A percentile compares a stretch with the other conserved stretches of the same genome.
phyloP scores from a whole-genome alignment of 2,113 vertebrate species.

The Globicephala melas region DNA sequence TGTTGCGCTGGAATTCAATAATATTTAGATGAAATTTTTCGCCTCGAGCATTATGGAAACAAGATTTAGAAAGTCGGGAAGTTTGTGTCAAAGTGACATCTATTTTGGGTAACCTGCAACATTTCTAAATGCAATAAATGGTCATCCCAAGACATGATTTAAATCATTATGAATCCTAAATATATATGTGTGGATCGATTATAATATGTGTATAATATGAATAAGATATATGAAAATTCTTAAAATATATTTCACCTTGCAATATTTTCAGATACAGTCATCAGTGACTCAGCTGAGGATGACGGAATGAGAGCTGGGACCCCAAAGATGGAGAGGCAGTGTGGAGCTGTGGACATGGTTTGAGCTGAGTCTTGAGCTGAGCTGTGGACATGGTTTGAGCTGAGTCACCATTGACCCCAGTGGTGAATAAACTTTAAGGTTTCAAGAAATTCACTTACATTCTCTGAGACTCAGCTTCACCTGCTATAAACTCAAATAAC shows the following conservation, averaged over 20 bases:
- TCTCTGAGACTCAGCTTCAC: neutral
- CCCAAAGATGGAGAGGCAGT: neutral
- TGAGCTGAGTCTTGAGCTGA: neutral
- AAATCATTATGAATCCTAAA: slow-evolving; percentile 73
- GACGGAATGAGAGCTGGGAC: neutral
- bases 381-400: fast-evolving
- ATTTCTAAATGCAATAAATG: slow-evolving; percentile 79
- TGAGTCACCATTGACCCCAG: neutral
- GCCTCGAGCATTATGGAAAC: slow-evolving; percentile 84
- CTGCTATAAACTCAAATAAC: neutral
- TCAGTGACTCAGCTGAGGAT: neutral
- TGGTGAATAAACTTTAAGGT: neutral
- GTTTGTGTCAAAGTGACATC: slow-evolving; percentile 85
- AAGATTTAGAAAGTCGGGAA: slow-evolving; percentile 84
- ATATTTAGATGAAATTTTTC: slow-evolving; percentile 90
- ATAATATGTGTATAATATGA: slow-evolving; percentile 43
- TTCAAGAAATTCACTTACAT: neutral
- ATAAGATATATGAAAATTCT: slow-evolving; percentile 45
- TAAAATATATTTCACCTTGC: slow-evolving; percentile 52
- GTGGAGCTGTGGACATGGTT: fast-evolving
- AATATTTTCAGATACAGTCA: neutral
- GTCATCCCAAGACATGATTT: slow-evolving; percentile 80
- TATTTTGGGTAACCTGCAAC: slow-evolving; percentile 81
- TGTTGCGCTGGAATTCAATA: slow-evolving; percentile 88
- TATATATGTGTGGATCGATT: slow-evolving; percentile 54